Evolutionary conservation across 2,888 invertebrate species (phyloP).

Genomic region (Morpho deidamia): DNA sequence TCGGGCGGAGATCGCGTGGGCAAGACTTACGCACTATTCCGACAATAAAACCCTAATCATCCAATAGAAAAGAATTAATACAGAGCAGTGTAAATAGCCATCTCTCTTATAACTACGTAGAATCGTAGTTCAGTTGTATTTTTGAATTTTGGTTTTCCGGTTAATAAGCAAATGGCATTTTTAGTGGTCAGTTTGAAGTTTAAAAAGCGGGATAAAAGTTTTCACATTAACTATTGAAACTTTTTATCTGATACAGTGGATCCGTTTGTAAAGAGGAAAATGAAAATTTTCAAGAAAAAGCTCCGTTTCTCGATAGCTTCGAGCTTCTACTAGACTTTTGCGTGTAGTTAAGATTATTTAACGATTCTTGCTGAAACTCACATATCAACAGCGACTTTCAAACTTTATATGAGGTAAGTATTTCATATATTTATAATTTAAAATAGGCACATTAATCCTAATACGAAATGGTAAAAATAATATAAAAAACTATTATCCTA

Average conservation of each 20-base stretch:
- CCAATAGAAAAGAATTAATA: conserved; percentile 69
- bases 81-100: conserved; percentile 56
- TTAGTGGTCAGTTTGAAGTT: conserved; percentile 27
- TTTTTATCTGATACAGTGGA: conserved; percentile 43
- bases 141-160: conserved; percentile 51
- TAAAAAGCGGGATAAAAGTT: conserved; percentile 6
- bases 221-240: conserved; percentile 1
- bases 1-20: conserved; percentile 62
- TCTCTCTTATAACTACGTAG: conserved; percentile 45
- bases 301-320: conserved; percentile 66
- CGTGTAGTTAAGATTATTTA: conserved; percentile 14
- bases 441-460: too few species aligned
- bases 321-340: conserved; percentile 34
- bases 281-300: conserved; percentile 74
- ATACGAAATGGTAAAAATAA: too few species aligned
- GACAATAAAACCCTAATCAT: conserved; percentile 67
- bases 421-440: too few species aligned
- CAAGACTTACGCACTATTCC: conserved; percentile 50
- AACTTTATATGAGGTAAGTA: neutral
- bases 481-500: too few species aligned
- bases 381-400: conserved; percentile 42
- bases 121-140: conserved; percentile 39
- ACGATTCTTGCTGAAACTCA: conserved; percentile 26
- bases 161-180: conserved; percentile 46
- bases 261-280: conserved; percentile 67